These are phyloP conservation scores for Agonopterix alstromeriana DNA, from an alignment of 2,888 invertebrate genomes.

Conservation along the genomic window DNA sequence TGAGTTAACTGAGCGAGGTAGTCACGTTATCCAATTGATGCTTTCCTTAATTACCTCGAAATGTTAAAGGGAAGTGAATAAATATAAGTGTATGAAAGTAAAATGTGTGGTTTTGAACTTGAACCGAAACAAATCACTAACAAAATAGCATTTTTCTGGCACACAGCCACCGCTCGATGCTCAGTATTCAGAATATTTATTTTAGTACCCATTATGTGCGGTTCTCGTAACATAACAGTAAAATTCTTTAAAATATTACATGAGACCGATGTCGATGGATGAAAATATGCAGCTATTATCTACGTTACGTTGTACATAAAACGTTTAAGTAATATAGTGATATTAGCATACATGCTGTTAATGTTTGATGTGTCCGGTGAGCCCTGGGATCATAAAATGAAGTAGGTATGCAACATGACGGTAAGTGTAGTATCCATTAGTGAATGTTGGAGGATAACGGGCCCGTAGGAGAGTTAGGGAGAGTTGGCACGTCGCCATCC, in stretches of 20 bases:
- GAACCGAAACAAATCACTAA: conserved; percentile 4
- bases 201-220: conserved; percentile 16
- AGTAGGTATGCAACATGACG: conserved; percentile 5
- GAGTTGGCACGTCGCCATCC: conserved; percentile 53
- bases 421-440: conserved; percentile 26
- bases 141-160: conserved; percentile 13
- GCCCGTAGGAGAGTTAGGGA: conserved; percentile 22
- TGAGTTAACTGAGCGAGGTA: conserved; percentile 4
- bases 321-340: too few relatives aligned
- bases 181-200: conserved; percentile 17
- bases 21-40: conserved; percentile 3
- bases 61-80: background rate
- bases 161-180: conserved; percentile 15
- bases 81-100: background rate
- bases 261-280: too few relatives aligned
- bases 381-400: too few relatives aligned
- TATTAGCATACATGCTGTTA: too few relatives aligned
- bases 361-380: too few relatives aligned
- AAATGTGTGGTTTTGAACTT: conserved; percentile 11
- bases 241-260: conserved; percentile 1
- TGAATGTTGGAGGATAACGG: conserved; percentile 33
- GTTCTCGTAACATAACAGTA: conserved; percentile 8
- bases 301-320: too few relatives aligned
- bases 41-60: background rate
- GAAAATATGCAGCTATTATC: too few relatives aligned